Conservation (phyloP, 2,888 invertebrate species). For the Cryptus armator region DNA sequence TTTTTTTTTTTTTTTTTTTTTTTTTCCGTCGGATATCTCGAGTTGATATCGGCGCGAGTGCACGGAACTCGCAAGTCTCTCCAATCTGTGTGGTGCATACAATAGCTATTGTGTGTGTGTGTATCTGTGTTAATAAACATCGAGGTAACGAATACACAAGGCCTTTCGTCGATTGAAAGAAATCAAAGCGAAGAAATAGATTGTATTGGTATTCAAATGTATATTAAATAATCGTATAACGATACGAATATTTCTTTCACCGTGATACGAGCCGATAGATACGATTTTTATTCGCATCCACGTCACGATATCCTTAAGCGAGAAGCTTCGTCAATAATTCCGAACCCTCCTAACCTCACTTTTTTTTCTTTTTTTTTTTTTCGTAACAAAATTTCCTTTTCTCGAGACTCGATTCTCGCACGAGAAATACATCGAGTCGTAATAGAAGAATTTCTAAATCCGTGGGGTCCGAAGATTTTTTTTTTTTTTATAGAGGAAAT, state of each 20-base stretch:
- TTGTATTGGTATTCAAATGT: slow-evolving; percentile 85
- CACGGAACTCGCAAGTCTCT: not conserved
- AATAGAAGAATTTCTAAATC: slow-evolving; percentile 25
- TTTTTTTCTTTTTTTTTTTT: slow-evolving; percentile 21
- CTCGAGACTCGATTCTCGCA: slow-evolving; percentile 12
- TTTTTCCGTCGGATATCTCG: slow-evolving; percentile 2
- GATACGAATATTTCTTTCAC: slow-evolving; percentile 55
- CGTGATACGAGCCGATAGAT: slow-evolving; percentile 22
- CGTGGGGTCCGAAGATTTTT: slow-evolving; percentile 23
- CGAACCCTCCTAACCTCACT: slow-evolving; percentile 12
- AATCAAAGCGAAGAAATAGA: slow-evolving; percentile 67
- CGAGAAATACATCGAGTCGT: slow-evolving; percentile 14
- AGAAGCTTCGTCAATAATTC: slow-evolving; percentile 15
- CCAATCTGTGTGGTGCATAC: slow-evolving; percentile 1
- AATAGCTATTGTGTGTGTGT: slow-evolving; percentile 5
- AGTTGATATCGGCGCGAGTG: slow-evolving; percentile 25
- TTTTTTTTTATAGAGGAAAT: slow-evolving; percentile 45
- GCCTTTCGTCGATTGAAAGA: slow-evolving; percentile 57
- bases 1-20: too few relatives aligned
- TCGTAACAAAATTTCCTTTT: not conserved
- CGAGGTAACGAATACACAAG: slow-evolving; percentile 27
- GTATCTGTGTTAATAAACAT: not conserved
- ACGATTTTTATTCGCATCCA: slow-evolving; percentile 38
- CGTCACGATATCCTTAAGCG: not conserved
- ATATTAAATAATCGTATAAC: slow-evolving; percentile 72